phyloP scores from a whole-genome alignment of 2,797 vertebrate genomes.

The Buphagus erythrorhynchus region DNA sequence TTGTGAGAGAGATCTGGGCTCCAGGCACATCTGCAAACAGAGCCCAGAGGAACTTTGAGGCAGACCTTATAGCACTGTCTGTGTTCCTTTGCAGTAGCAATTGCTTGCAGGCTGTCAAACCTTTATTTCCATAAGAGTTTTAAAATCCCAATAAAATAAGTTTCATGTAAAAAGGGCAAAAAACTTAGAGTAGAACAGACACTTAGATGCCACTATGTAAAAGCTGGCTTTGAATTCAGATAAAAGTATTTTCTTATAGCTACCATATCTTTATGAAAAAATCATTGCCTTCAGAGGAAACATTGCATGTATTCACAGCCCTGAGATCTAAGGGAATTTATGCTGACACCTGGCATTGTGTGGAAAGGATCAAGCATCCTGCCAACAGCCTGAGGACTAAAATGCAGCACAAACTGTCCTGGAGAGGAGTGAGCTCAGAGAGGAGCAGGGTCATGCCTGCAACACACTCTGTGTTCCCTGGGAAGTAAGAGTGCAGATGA shows the following conservation, averaged over 20 bases:
- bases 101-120: not conserved
- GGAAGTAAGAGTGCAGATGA: not conserved
- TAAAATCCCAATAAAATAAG: not conserved
- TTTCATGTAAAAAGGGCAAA: not conserved
- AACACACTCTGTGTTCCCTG: fast-evolving
- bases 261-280: not conserved
- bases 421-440: not conserved
- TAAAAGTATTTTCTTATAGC: not conserved
- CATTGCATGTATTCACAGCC: not conserved
- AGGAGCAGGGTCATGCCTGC: not conserved
- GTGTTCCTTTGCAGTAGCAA: not conserved
- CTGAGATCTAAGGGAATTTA: not conserved
- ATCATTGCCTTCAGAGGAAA: not conserved
- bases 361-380: not conserved
- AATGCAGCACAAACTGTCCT: not conserved
- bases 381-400: not conserved
- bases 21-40: not conserved
- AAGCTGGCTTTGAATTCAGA: constrained; percentile 22
- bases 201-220: not conserved
- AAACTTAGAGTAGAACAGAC: not conserved
- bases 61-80: not conserved
- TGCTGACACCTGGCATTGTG: not conserved
- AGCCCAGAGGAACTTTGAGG: not conserved
- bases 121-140: not conserved
- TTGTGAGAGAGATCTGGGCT: not conserved